Base-by-base conservation (phyloP, 2,113 vertebrate species). In the Telmatochromis sp. region DNA sequence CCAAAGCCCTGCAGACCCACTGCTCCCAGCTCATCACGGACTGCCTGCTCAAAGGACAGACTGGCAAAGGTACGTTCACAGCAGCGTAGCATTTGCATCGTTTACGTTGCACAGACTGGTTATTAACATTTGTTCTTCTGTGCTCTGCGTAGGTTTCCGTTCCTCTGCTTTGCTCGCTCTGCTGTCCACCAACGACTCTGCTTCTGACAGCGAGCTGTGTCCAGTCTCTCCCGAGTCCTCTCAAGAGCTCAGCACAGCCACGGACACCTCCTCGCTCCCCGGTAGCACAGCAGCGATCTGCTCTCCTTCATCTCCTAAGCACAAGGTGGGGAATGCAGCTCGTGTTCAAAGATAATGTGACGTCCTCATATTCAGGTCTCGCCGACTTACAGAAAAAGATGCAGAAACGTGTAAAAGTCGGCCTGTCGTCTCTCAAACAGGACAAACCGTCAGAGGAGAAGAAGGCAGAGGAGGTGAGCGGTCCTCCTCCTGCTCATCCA, bases 31-130 rank as follows among this genome's bases (percentile, higher is more conserved):
- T 99, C 84, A 97, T 98, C 1, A 98, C 98, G 3, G 97, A 98
- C 82, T 99, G 98, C 92, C 89, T 99, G 93, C 96, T 98, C 92
- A 98, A 98, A 94, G 97, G 98, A 0, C 98, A 99, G 93, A 97
- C 97, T 0, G 98, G 97, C 60, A 99, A 98, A 97, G 98, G 99
- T 98, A 84, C 89, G 82, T 47, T 9, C 70, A 13, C 23, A 28
- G 28, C 82, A 40, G 19, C 2, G 21, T 3, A 57, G 21, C 42
- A 58, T 23, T 23, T 60, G 17, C 26, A 78, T 42, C 2, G 4
- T 75, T 28, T 28, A 26, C 26, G 1, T 23, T 26, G 17, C 11
- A 13, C 14, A 9, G 35, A 0, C 8, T 13, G 10, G 5, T 60
- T 8, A 13, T 2, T 60, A 17, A 19, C 26, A 28, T 49, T 17